Evolutionary conservation across 2,797 vertebrate genomes (phyloP).

Genomic region (Peromyscus aztecus): DNA sequence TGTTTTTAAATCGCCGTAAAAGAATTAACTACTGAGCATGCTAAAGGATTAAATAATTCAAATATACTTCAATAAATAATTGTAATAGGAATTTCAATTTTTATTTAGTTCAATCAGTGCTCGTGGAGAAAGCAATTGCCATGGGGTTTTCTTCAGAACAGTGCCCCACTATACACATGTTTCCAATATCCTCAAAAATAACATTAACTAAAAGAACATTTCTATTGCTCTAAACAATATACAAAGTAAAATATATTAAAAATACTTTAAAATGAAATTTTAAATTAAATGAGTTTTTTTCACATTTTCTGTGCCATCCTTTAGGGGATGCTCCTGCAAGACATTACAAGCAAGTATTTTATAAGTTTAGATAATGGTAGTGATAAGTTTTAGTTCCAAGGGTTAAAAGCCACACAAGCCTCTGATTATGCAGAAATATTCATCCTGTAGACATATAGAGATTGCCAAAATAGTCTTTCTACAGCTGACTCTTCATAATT

Average conservation of each 20-base stretch:
- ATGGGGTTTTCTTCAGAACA: conserved; percentile 59
- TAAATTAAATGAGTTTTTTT: not conserved
- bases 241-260: conserved; percentile 25
- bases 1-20: conserved; percentile 42
- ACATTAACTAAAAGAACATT: conserved; percentile 60
- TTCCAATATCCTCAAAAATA: conserved; percentile 33
- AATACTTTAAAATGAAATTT: conserved; percentile 8
- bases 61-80: conserved; percentile 72
- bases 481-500: not conserved
- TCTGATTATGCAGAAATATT: not conserved
- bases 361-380: not conserved
- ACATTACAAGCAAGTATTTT: not conserved
- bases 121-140: conserved; percentile 45
- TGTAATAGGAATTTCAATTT: conserved; percentile 59
- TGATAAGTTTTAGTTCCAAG: not conserved
- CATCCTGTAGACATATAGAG: not conserved
- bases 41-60: conserved; percentile 3
- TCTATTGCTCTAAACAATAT: conserved; percentile 57
- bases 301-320: not conserved
- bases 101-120: conserved; percentile 70
- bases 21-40: conserved; percentile 16
- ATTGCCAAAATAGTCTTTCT: not conserved
- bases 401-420: not conserved
- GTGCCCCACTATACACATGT: not conserved
- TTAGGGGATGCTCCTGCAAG: not conserved